Conservation (phyloP, 1,140 invertebrate genomes). For the Lycorma delicatula region DNA sequence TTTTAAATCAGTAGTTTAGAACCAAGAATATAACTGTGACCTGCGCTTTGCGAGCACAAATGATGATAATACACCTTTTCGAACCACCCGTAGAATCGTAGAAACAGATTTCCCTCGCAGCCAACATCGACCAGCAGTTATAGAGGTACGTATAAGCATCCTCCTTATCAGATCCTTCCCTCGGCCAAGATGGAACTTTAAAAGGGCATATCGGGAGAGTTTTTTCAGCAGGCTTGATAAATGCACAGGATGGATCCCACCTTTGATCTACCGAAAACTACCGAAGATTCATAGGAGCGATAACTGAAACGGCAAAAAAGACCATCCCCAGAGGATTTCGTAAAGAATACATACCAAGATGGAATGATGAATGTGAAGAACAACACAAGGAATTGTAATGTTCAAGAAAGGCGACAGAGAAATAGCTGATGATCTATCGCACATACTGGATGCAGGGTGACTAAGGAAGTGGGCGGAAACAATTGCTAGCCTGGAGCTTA, state of each 20-base stretch:
- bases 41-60: conserved; percentile 14
- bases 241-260: conserved; percentile 5
- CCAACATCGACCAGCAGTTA: conserved; percentile 8
- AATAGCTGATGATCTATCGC: conserved; percentile 9
- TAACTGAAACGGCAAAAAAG: conserved; percentile 11
- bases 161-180: conserved; percentile 6
- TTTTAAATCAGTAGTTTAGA: conserved; percentile 15
- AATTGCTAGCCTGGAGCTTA: conserved; percentile 14
- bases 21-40: conserved; percentile 9
- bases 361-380: conserved; percentile 12
- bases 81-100: neutral
- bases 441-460: conserved; percentile 4
- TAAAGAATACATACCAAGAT: conserved; percentile 15
- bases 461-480: conserved; percentile 11
- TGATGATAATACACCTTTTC: neutral
- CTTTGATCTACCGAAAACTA: conserved; percentile 7
- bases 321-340: conserved; percentile 13
- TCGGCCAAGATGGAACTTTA: conserved; percentile 15
- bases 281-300: conserved; percentile 4
- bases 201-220: conserved; percentile 7
- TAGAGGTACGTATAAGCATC: conserved; percentile 11
- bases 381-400: conserved; percentile 6
- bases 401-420: conserved; percentile 10
- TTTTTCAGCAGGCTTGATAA: conserved; percentile 8
- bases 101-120: conserved; percentile 9